Evolutionary conservation across 1,140 invertebrate genomes (phyloP).

Genomic region (Globodera rostochiensis): DNA sequence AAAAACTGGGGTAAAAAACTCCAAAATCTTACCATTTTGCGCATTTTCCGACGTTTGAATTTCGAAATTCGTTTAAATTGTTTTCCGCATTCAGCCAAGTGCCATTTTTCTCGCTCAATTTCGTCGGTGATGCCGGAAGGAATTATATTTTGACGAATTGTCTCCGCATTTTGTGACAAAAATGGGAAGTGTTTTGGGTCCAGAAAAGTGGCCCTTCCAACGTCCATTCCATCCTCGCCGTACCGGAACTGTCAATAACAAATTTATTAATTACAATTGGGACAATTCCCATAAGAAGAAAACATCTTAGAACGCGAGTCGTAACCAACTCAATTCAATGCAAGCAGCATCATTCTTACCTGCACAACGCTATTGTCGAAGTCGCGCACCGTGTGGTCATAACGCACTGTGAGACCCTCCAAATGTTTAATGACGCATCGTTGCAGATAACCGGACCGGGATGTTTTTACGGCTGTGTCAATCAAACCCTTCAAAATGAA

Average conservation of each 20-base stretch:
- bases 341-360: conserved; percentile 60
- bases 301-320: neutral
- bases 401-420: conserved; percentile 83
- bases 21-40: conserved; percentile 27
- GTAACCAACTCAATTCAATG: neutral
- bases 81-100: conserved; percentile 35
- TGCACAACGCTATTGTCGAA: conserved; percentile 91
- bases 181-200: conserved; percentile 79
- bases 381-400: conserved; percentile 76
- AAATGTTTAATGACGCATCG: conserved; percentile 96
- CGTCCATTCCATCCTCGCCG: conserved; percentile 95
- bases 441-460: conserved; percentile 94
- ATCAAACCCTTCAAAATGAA: conserved; percentile 70
- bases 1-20: neutral
- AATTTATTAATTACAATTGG: conserved; percentile 3
- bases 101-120: conserved; percentile 30
- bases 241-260: conserved; percentile 76
- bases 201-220: conserved; percentile 83
- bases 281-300: neutral
- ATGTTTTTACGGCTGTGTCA: conserved; percentile 82
- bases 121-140: conserved; percentile 10
- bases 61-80: conserved; percentile 40
- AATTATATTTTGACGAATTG: conserved; percentile 23
- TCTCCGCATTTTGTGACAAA: conserved; percentile 76
- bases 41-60: conserved; percentile 25